phyloP scores from a whole-genome alignment of 2,113 vertebrate species.

The Xyrauchen texanus region DNA sequence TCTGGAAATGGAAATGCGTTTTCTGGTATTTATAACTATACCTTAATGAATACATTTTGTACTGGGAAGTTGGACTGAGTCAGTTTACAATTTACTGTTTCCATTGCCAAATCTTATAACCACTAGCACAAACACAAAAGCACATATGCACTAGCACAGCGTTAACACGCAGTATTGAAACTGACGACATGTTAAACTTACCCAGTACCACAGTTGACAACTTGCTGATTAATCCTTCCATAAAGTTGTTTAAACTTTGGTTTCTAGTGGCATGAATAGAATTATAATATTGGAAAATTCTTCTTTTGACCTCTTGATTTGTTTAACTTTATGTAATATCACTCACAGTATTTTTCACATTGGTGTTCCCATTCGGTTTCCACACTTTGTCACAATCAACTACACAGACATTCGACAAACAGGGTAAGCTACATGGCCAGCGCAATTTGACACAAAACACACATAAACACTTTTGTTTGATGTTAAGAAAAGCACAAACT shows the following conservation, averaged over 20 bases:
- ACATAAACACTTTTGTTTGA: constrained; percentile 26
- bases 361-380: neutral
- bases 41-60: neutral
- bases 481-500: constrained; percentile 54
- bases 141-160: constrained; percentile 37
- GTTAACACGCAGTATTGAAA: constrained; percentile 14
- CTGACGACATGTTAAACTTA: neutral
- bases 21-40: too few species aligned
- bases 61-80: constrained; percentile 4
- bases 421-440: constrained; percentile 35
- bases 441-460: constrained; percentile 5
- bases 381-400: constrained; percentile 25
- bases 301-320: too few species aligned
- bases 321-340: too few species aligned
- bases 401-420: constrained; percentile 24
- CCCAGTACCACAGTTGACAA: neutral
- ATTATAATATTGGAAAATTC: too few species aligned
- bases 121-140: constrained; percentile 25
- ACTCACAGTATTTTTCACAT: neutral
- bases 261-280: too few species aligned
- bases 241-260: too few species aligned
- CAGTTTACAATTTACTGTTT: neutral
- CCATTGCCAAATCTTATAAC: constrained; percentile 19
- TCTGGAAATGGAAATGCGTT: too few species aligned
- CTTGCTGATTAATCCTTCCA: too few species aligned